Evolutionary conservation across 37 sponge, comb jelly and placozoan genomes (phyloP), one percentile per base, ranked within the genome.

Genomic region (Theonella swinhoei): DNA sequence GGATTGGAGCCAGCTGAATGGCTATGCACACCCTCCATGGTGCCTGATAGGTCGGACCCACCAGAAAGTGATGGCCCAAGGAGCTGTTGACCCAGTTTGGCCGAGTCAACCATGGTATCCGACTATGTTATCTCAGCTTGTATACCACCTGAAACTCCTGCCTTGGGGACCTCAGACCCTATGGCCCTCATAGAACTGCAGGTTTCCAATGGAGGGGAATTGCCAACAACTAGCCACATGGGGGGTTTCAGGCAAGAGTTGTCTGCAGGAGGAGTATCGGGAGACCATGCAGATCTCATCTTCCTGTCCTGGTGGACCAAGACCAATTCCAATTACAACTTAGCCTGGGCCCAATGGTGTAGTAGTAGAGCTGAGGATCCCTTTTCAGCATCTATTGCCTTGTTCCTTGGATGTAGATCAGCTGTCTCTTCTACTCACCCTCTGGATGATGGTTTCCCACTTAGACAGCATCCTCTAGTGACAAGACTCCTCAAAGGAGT

Each of bases 171-270:
- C 54, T 14, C 7, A 47, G n/a, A n/a, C n/a, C n/a, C n/a, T n/a
- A n/a, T n/a, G n/a, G 67, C 20, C 43, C 17, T 47, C 54, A 47
- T 14, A 7, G 54, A 47, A 47, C 54, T 47, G 54, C 54, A 47
- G 54, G 54, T 17, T 47, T 7, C 54, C 54, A 47, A 47, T 47
- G 54, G 11, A 47, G 54, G 14, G 14, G 11, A 47, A 47, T 47
- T 17, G 11, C 54, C 54, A 7, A 17, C 54, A 47, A 14, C 54
- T 47, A 47, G 54, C 54, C 54, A 14, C 54, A 47, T 47, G 83
- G 67, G 72, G 34, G 63, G 64, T 82, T 41, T 72, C 83, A 33
- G 83, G 83, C 14, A 30, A 34, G 64, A 39, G 4, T 72, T 72
- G 41, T n/a, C 32, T 37, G 39, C 62, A 72, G 41, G 64, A 32